A percentile compares a stretch with the other conserved stretches of the same genome.
phyloP scores from a whole-genome alignment of 2,113 vertebrate genomes.

The Fukomys damarensis region DNA sequence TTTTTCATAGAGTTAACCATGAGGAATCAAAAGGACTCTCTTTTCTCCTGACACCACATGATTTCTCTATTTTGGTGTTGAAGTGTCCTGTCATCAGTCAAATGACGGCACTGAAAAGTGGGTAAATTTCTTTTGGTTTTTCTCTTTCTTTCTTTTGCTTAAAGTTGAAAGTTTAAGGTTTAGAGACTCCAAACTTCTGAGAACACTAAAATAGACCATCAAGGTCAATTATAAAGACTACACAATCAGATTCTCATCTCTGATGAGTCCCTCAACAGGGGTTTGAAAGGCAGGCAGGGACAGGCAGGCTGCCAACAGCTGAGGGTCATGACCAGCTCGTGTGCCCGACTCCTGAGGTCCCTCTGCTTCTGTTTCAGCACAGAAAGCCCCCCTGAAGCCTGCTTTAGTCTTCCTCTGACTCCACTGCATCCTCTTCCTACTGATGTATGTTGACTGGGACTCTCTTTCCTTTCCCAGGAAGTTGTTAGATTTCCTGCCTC shows the following conservation, averaged over 20 bases:
- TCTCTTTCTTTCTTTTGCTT: background rate
- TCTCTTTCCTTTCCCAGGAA: slow-evolving; percentile 5
- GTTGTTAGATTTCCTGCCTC: background rate
- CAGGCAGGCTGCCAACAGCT: background rate
- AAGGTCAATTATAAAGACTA: background rate
- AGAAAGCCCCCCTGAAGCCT: background rate
- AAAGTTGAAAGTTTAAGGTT: background rate
- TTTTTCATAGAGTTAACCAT: background rate
- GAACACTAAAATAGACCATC: background rate
- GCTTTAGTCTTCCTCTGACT: background rate
- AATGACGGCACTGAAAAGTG: background rate
- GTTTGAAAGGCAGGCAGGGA: too few relatives aligned
- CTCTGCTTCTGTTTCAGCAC: background rate
- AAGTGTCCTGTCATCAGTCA: background rate
- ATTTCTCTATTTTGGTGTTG: background rate
- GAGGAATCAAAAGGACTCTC: background rate
- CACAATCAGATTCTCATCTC: background rate
- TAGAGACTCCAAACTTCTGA: background rate
- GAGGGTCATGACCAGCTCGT: background rate
- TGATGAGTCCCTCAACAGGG: too few relatives aligned
- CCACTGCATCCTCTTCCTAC: background rate
- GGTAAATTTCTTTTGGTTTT: background rate
- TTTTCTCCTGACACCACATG: background rate
- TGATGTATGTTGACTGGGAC: background rate
- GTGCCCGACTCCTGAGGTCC: background rate